phyloP scores from a whole-genome alignment of 2,888 invertebrate species.

The Periphyllus acericola region DNA sequence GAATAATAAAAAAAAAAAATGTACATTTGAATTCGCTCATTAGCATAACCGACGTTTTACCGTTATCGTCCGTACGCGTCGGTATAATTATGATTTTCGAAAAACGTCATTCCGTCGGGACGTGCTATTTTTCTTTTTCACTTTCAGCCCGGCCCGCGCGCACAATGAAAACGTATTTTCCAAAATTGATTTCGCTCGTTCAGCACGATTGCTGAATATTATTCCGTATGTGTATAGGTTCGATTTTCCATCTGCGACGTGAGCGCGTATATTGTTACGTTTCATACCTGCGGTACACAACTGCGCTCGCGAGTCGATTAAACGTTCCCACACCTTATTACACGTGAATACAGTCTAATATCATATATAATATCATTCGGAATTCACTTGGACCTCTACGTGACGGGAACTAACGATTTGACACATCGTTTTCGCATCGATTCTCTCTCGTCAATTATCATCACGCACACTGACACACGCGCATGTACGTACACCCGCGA shows the following conservation, averaged over 20 bases:
- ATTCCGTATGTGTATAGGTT: neutral
- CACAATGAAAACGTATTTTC: neutral
- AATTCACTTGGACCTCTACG: conserved; percentile 24
- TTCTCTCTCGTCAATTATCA: conserved; percentile 57
- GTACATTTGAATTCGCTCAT: no score
- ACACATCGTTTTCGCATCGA: conserved; percentile 48
- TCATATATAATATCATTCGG: neutral
- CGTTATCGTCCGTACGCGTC: neutral
- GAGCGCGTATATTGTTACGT: no score
- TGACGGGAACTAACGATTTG: conserved; percentile 49
- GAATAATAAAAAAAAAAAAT: no score
- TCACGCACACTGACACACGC: conserved; percentile 31
- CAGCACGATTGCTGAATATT: neutral
- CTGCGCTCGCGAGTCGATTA: neutral
- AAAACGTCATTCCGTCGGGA: neutral
- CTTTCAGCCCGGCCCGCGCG: neutral
- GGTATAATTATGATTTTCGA: neutral
- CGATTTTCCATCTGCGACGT: neutral
- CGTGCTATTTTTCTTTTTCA: neutral
- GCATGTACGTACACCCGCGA: neutral
- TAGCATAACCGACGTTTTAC: neutral
- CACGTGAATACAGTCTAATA: neutral
- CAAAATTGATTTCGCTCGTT: conserved; percentile 8
- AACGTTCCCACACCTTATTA: conserved; percentile 1
- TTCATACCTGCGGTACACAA: neutral